phyloP scores from a whole-genome alignment of 2,797 vertebrate genomes.

The Pangasius sanitwongsei region DNA sequence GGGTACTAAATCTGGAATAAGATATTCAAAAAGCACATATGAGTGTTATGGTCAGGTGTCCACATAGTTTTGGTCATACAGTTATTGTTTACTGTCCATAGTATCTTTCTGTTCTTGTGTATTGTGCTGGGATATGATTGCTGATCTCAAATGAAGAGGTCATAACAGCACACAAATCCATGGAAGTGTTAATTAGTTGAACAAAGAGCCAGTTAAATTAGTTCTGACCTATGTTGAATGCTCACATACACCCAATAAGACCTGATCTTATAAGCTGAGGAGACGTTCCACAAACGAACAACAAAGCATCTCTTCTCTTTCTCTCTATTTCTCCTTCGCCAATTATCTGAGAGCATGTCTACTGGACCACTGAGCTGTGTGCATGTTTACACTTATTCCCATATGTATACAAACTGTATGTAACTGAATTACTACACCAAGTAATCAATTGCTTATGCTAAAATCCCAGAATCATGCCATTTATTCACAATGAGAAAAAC shows the following conservation, averaged over 20 bases:
- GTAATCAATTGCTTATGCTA: constrained; percentile 4
- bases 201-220: constrained; percentile 46
- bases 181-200: constrained; percentile 33
- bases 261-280: constrained; percentile 40
- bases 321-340: constrained; percentile 43
- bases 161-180: constrained; percentile 31
- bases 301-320: not conserved
- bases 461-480: not conserved
- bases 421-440: not conserved
- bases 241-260: constrained; percentile 28
- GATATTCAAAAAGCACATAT: not conserved
- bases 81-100: not conserved
- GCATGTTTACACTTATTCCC: not conserved
- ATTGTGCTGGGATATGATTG: constrained; percentile 11
- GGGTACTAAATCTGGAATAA: not conserved
- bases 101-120: not conserved
- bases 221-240: constrained; percentile 38
- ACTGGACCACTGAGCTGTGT: not conserved
- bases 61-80: not conserved
- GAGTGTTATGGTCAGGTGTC: not conserved
- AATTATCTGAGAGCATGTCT: constrained; percentile 10
- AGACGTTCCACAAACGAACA: constrained; percentile 44
- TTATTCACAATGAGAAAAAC: not conserved
- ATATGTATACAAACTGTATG: not conserved
- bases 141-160: constrained; percentile 29